Conservation (phyloP, 2,797 vertebrate genomes). For the Micrastur ruficollis region DNA sequence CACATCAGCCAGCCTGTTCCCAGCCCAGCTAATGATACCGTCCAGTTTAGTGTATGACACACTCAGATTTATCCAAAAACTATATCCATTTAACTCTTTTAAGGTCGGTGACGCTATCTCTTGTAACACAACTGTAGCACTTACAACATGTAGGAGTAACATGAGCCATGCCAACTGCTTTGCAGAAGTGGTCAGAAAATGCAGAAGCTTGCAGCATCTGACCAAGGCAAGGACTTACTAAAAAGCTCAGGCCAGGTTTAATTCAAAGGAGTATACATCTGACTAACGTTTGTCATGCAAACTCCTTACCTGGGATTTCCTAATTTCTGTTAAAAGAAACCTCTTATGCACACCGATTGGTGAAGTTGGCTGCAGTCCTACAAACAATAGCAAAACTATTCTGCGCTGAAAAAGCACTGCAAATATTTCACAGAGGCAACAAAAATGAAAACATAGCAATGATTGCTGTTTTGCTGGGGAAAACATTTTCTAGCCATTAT, state of each 20-base stretch:
- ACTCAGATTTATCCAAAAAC: not conserved
- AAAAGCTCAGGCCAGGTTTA: not conserved
- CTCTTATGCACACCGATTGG: not conserved
- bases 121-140: not conserved
- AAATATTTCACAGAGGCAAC: not conserved
- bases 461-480: not conserved
- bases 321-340: not conserved
- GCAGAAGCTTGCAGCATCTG: not conserved
- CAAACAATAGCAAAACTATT: not conserved
- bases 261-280: not conserved
- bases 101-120: not conserved
- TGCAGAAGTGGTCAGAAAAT: not conserved
- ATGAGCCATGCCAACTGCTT: fast-evolving
- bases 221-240: not conserved
- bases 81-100: not conserved
- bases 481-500: not conserved
- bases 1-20: not conserved
- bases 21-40: not conserved
- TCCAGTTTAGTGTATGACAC: not conserved
- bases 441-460: not conserved
- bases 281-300: not conserved
- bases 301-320: not conserved
- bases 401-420: not conserved
- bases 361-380: not conserved
- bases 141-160: not conserved